Evolutionary conservation across 2,888 invertebrate species (phyloP), one percentile per base, ranked within the genome.

Genomic region (Caradrina clavipalpis): DNA sequence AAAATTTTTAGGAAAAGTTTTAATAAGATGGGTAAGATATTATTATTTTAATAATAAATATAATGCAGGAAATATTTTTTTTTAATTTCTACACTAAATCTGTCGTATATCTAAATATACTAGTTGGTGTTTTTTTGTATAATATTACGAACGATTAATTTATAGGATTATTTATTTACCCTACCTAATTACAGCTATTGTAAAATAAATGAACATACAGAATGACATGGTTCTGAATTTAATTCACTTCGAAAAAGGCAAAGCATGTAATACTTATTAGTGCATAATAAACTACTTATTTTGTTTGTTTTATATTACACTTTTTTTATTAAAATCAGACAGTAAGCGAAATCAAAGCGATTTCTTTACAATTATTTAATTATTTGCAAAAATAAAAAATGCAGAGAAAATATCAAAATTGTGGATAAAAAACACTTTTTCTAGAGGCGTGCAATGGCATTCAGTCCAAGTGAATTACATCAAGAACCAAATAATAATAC

Each of bases 101-200:
- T 80, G 84, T 82, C 75, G 69, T 91, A 88, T 73, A 57, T 82
- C 89, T 92, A 91, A 78, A 75, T 76, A 89, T 83, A 78, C 92
- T 94, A 94, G 88, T 94, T 94, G 95, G 94, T 94, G 95, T 95
- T 94, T 77, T 92, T 90, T 92, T 91, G 89, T 89, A 88, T 90
- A 87, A 87, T 83, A 87, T 89, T 82, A 88, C 86, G 89, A 92
- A 90, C 85, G 81, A 87, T 90, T 90, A 88, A 66, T 73, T 82
- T 85, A 89, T 89, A 91, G 90, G 89, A 90, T 87, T 78, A 76
- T 73, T 78, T 56, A 63, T 57, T 26, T 84, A 82, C 53, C 65
- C 73, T 81, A 82, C 76, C 83, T 85, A 87, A 71, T 69, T 75
- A 73, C 45, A 66, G 35, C 54, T 76, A 76, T 69, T 71, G 54